These are phyloP conservation scores for Seira sanloemensis DNA, from an alignment of 2,888 invertebrate species.

Conservation along the genomic window DNA sequence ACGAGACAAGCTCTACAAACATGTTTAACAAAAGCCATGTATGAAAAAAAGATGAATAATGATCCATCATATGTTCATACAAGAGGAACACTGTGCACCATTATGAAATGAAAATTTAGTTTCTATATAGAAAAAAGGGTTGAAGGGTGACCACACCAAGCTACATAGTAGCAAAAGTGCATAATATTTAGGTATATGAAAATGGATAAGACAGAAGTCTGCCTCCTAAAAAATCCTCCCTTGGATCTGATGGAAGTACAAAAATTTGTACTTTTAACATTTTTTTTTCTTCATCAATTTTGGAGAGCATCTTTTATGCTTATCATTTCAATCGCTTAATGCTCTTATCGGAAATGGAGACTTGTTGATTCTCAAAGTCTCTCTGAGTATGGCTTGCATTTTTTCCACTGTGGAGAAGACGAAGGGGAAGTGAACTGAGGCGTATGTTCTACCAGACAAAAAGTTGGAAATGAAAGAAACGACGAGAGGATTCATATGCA, in stretches of 20 bases:
- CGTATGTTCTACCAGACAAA: too few relatives aligned
- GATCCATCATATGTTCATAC: slow-evolving; percentile 3
- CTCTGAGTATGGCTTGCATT: too few relatives aligned
- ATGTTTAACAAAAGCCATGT: slow-evolving; percentile 11
- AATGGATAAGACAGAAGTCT: too few relatives aligned
- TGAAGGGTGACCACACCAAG: slow-evolving; percentile 60
- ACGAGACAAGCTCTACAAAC: neutral
- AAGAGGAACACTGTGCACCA: neutral
- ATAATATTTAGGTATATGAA: too few relatives aligned
- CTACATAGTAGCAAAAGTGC: too few relatives aligned
- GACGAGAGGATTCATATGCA: neutral
- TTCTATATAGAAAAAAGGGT: slow-evolving; percentile 35
- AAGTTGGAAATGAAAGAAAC: neutral
- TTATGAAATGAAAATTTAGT: neutral
- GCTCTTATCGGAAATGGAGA: neutral
- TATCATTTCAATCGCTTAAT: neutral
- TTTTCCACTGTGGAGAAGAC: too few relatives aligned
- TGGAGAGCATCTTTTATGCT: neutral
- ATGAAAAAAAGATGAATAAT: slow-evolving; percentile 5
- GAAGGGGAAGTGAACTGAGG: too few relatives aligned
- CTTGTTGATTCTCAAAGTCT: neutral
- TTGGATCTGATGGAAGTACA: too few relatives aligned
- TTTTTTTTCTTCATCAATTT: neutral
- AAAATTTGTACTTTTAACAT: neutral
- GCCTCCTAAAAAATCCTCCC: too few relatives aligned